Conservation (phyloP, 1,140 invertebrate species). For the Coboldia fuscipes region DNA sequence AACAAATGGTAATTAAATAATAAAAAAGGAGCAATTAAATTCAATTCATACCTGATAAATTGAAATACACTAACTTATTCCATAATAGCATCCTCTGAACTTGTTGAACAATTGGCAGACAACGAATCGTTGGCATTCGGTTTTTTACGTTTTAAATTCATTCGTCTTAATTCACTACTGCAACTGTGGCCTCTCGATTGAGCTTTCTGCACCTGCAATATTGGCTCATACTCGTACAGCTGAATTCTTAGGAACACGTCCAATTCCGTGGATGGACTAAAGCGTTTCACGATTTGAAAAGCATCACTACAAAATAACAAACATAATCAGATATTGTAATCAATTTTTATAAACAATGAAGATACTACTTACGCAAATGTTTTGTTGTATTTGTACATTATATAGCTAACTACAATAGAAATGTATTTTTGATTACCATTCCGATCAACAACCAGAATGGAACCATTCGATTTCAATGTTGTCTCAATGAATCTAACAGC, state of each 20-base stretch:
- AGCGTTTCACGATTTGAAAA: slow-evolving; percentile 7
- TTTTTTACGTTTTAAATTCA: slow-evolving; percentile 8
- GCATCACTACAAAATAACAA: slow-evolving; percentile 6
- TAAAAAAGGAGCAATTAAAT: too few relatives aligned
- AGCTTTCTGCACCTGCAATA: slow-evolving; percentile 8
- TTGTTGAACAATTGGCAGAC: too few relatives aligned
- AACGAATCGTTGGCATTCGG: too few relatives aligned
- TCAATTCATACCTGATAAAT: too few relatives aligned
- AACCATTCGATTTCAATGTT: slow-evolving; percentile 5
- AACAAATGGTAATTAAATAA: too few relatives aligned
- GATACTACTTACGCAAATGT: slow-evolving; percentile 7
- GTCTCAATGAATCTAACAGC: slow-evolving; percentile 8
- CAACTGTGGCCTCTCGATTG: slow-evolving; percentile 8
- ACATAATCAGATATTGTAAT: background rate
- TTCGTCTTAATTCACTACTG: slow-evolving; percentile 6
- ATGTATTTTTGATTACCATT: slow-evolving; percentile 8
- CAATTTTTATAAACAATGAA: background rate
- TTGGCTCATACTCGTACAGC: slow-evolving; percentile 9
- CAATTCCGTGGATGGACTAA: slow-evolving; percentile 8
- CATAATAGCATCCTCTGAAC: too few relatives aligned
- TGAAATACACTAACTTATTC: too few relatives aligned
- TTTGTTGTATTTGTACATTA: slow-evolving; percentile 9
- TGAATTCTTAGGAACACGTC: slow-evolving; percentile 8
- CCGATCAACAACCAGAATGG: slow-evolving; percentile 7
- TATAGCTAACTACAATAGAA: slow-evolving; percentile 7